Evolutionary conservation across 37 sponge, comb jelly and placozoan genomes (phyloP).

Genomic region (Dysidea cf. avara): DNA sequence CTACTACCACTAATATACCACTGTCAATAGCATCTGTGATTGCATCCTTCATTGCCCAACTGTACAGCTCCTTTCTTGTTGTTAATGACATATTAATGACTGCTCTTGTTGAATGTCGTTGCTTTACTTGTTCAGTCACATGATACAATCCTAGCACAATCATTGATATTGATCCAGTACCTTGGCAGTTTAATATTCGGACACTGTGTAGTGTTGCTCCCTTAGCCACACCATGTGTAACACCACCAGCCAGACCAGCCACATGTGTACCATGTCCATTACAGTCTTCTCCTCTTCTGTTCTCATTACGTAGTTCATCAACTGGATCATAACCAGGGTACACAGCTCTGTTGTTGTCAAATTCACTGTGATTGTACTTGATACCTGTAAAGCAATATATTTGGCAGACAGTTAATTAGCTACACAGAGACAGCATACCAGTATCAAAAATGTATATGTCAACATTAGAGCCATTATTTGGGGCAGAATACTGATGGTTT

Average conservation of each 20-base stretch:
- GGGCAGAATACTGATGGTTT: conserved; percentile 1
- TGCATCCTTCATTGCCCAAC: neutral
- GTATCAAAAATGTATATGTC: conserved; percentile 19
- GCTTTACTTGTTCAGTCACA: neutral
- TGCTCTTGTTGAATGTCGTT: neutral
- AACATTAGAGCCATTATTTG: conserved; percentile 10
- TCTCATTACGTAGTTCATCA: conserved; percentile 40
- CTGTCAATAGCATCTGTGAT: neutral
- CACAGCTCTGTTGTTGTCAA: conserved; percentile 28
- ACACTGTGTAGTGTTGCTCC: conserved; percentile 19
- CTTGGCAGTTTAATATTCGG: conserved; percentile 12
- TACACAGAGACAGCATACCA: too few species aligned
- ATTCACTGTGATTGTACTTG: conserved; percentile 32
- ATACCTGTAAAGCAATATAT: too few species aligned
- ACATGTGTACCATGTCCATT: conserved; percentile 26
- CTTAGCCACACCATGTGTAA: conserved; percentile 7
- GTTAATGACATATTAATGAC: conserved; percentile 20
- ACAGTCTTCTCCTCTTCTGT: conserved; percentile 11
- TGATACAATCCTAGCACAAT: conserved; percentile 10
- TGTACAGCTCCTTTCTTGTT: neutral
- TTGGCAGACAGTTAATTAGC: too few species aligned
- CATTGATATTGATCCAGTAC: neutral
- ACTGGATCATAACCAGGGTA: conserved; percentile 46
- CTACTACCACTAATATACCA: conserved; percentile 16
- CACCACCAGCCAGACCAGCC: conserved; percentile 22